A percentile compares a stretch with the other conserved stretches of the same genome.
These are phyloP conservation scores for Tholera decimalis DNA, from an alignment of 2,888 invertebrate genomes.

Conservation along the genomic window DNA sequence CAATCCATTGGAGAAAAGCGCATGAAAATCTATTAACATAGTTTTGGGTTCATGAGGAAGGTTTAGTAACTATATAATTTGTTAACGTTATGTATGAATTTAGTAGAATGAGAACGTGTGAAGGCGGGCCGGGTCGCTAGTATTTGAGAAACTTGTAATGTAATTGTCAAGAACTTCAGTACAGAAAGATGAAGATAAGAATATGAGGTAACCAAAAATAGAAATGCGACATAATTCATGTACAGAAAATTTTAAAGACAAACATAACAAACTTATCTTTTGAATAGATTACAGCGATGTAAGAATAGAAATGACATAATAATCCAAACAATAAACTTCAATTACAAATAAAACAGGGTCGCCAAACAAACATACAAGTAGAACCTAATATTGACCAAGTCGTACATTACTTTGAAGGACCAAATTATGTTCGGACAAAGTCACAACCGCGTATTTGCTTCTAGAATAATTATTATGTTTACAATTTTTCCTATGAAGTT, in stretches of 20 bases:
- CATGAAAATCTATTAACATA: no score
- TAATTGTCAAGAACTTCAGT: not conserved
- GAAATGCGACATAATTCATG: not conserved
- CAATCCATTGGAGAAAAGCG: no score
- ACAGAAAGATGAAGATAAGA: slow-evolving; percentile 1
- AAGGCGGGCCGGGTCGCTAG: no score
- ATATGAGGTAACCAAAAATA: not conserved
- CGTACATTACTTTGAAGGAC: slow-evolving; percentile 30
- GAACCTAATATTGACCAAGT: slow-evolving; percentile 21
- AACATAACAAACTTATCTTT: not conserved
- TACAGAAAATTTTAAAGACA: not conserved
- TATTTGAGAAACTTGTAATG: no score
- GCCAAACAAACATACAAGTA: slow-evolving; percentile 25
- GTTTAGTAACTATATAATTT: no score
- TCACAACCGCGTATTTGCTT: slow-evolving; percentile 34
- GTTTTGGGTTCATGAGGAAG: no score
- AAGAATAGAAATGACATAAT: not conserved
- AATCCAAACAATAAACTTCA: slow-evolving; percentile 1
- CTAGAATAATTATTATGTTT: slow-evolving; percentile 24
- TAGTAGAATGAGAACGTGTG: no score
- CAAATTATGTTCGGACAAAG: slow-evolving; percentile 33
- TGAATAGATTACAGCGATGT: not conserved
- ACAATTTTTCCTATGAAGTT: slow-evolving; percentile 38
- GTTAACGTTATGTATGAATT: no score
- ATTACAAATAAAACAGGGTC: not conserved